phyloP scores from a whole-genome alignment of 2,797 vertebrate species.

The Myotis planiceps region DNA sequence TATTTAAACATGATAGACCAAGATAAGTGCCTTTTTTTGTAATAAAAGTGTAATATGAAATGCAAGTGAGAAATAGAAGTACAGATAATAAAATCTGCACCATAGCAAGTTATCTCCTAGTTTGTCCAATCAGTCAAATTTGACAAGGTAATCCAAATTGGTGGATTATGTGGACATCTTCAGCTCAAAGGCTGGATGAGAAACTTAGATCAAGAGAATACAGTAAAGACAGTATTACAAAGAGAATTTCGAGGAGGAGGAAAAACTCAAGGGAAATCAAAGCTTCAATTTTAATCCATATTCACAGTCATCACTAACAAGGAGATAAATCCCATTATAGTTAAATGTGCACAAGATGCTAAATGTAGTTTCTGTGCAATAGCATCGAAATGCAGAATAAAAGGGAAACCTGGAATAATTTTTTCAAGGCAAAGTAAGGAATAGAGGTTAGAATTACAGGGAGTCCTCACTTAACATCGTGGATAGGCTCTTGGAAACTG shows the following conservation, averaged over 20 bases:
- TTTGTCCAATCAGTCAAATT: constrained; percentile 1
- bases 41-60: not conserved
- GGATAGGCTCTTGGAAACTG: not conserved
- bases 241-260: not conserved
- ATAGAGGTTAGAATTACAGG: not conserved
- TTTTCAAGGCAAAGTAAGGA: constrained; percentile 23
- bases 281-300: constrained; percentile 4
- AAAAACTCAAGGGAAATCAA: constrained; percentile 37
- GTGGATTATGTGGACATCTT: constrained; percentile 13
- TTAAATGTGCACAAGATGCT: not conserved
- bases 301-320: constrained; percentile 35
- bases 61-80: not conserved
- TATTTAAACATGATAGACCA: not conserved
- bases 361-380: constrained; percentile 29
- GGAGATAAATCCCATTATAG: not conserved
- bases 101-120: not conserved
- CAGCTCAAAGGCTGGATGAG: not conserved
- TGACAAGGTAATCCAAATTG: constrained; percentile 31
- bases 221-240: constrained; percentile 26
- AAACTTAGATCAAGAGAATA: constrained; percentile 23
- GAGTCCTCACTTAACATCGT: not conserved
- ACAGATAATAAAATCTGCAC: not conserved
- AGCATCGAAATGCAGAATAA: constrained; percentile 34
- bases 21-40: not conserved
- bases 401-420: constrained; percentile 29